phyloP scores from a whole-genome alignment of 2,797 vertebrate genomes.

The Micropoecilia bifurca region DNA sequence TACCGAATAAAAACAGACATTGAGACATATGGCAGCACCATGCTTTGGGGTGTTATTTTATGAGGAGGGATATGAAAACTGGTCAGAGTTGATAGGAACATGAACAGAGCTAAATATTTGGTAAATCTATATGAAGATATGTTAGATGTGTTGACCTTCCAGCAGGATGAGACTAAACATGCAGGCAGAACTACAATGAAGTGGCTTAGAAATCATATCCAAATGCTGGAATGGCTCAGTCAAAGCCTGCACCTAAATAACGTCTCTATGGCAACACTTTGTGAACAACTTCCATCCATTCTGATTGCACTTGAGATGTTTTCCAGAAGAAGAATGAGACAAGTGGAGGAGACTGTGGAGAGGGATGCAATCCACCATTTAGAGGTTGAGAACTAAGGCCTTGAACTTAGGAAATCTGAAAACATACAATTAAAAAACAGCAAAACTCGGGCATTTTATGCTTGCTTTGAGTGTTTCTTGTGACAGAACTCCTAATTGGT shows the following conservation, averaged over 20 bases:
- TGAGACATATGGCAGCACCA: not conserved
- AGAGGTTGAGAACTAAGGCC: not conserved
- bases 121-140: not conserved
- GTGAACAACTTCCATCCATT: not conserved
- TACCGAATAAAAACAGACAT: too few species aligned
- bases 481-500: constrained; percentile 7
- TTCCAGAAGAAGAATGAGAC: not conserved
- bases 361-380: not conserved
- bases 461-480: not conserved
- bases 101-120: not conserved
- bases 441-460: not conserved
- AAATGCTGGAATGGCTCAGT: not conserved
- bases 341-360: not conserved
- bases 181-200: not conserved
- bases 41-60: not conserved
- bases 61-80: not conserved
- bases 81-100: not conserved
- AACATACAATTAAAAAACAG: not conserved
- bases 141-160: not conserved
- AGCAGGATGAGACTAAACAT: not conserved
- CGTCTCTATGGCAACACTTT: not conserved
- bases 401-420: not conserved
- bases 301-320: not conserved
- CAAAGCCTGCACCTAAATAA: not conserved
- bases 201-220: not conserved